phyloP scores from a whole-genome alignment of 2,797 vertebrate genomes.

The Lepilemur ruficaudatus region DNA sequence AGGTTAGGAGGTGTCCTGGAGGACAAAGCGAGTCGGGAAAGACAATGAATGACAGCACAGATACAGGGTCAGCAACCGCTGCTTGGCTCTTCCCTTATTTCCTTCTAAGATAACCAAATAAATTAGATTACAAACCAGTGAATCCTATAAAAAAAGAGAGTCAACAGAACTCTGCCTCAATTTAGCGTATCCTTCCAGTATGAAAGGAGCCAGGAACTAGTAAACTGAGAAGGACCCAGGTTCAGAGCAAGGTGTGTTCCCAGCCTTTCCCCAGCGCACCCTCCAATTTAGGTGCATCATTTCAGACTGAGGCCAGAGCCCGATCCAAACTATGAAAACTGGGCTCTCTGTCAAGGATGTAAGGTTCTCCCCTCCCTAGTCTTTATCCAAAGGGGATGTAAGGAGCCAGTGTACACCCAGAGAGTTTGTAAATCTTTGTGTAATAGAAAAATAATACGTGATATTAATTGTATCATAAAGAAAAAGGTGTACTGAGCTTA shows the following conservation, averaged over 20 bases:
- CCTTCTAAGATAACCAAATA: slow-evolving; percentile 63
- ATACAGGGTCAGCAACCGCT: not conserved
- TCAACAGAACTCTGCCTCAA: slow-evolving; percentile 39
- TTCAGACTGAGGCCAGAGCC: not conserved
- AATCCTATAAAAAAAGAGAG: slow-evolving; percentile 10
- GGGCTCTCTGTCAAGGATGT: not conserved
- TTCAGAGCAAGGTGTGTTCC: not conserved
- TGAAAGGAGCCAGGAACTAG: not conserved
- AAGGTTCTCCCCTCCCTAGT: not conserved
- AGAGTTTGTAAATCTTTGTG: not conserved
- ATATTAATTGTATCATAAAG: not conserved
- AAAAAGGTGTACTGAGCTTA: not conserved
- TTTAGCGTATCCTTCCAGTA: not conserved
- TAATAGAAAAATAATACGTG: not conserved
- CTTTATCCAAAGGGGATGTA: not conserved
- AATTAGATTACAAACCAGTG: slow-evolving; percentile 49
- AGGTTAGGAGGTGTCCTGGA: not conserved
- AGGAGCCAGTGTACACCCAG: not conserved
- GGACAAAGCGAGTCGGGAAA: slow-evolving; percentile 26
- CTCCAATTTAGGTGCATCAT: not conserved
- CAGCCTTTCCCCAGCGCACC: not conserved
- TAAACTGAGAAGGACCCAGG: not conserved
- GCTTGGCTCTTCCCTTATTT: slow-evolving; percentile 17
- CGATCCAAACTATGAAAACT: not conserved
- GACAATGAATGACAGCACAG: slow-evolving; percentile 44